Evolutionary conservation across 1,140 invertebrate genomes (phyloP).

Genomic region (Odontomachus brunneus): DNA sequence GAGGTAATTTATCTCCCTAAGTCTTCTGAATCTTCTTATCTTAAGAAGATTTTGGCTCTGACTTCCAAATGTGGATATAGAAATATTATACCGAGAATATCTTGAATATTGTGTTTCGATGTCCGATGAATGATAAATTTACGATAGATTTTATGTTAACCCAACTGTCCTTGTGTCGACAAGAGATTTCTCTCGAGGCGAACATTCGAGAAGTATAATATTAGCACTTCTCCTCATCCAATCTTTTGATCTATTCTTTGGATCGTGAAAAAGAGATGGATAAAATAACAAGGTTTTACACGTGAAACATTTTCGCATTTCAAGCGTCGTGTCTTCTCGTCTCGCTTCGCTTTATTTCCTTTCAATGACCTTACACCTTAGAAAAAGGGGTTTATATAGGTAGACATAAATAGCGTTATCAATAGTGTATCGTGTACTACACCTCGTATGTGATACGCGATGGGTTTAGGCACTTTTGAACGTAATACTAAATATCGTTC

Average conservation of each 20-base stretch:
- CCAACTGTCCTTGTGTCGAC: background rate
- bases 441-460: constrained; percentile 70
- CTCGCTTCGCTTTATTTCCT: constrained; percentile 57
- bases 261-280: background rate
- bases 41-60: background rate
- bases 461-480: constrained; percentile 72
- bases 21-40: background rate
- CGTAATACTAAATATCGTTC: constrained; percentile 48
- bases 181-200: background rate
- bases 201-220: background rate
- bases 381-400: constrained; percentile 69
- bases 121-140: background rate
- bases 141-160: background rate
- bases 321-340: constrained; percentile 37
- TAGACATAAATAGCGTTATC: constrained; percentile 70
- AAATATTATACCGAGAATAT: background rate
- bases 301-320: constrained; percentile 24
- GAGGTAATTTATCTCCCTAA: background rate
- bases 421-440: constrained; percentile 65
- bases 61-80: background rate
- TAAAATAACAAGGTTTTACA: constrained; percentile 8
- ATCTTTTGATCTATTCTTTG: background rate
- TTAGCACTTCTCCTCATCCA: too few species aligned
- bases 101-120: background rate
- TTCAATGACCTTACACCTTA: constrained; percentile 64